phyloP scores from a whole-genome alignment of 92 coral and sea anemone species.

The Plumapathes pennacea region DNA sequence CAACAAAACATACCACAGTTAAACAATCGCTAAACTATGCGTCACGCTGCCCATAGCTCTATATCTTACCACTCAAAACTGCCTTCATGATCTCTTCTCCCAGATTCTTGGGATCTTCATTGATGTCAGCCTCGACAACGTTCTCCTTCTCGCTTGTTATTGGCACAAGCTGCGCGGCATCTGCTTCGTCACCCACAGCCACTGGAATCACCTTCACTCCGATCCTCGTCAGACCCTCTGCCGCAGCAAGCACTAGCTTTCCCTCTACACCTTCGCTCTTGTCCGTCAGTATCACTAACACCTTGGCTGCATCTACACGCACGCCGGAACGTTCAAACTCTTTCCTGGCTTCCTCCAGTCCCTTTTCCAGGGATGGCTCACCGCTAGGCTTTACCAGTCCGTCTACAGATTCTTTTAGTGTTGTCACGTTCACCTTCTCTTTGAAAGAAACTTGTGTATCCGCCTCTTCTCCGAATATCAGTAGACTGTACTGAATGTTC shows the following conservation, averaged over 20 bases:
- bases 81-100: conserved; percentile 61
- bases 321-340: conserved; percentile 47
- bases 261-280: conserved; percentile 31
- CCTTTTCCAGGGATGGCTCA: conserved; percentile 46
- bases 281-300: conserved; percentile 67
- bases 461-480: conserved; percentile 33
- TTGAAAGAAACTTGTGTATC: conserved; percentile 16
- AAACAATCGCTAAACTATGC: too few relatives aligned
- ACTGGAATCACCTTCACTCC: conserved; percentile 64
- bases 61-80: conserved; percentile 33
- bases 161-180: conserved; percentile 24
- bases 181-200: conserved; percentile 65
- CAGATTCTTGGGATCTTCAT: conserved; percentile 56
- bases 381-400: too few relatives aligned
- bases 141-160: conserved; percentile 43
- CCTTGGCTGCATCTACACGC: conserved; percentile 74
- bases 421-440: too few relatives aligned
- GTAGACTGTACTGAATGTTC: conserved; percentile 30
- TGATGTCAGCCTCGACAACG: conserved; percentile 51
- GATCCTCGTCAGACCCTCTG: conserved; percentile 45
- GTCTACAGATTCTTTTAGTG: too few relatives aligned
- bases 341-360: conserved; percentile 34
- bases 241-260: conserved; percentile 40
- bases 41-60: too few relatives aligned
- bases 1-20: not conserved